Evolutionary conservation across 1,140 invertebrate species (phyloP).

Genomic region (Drosophila miranda): DNA sequence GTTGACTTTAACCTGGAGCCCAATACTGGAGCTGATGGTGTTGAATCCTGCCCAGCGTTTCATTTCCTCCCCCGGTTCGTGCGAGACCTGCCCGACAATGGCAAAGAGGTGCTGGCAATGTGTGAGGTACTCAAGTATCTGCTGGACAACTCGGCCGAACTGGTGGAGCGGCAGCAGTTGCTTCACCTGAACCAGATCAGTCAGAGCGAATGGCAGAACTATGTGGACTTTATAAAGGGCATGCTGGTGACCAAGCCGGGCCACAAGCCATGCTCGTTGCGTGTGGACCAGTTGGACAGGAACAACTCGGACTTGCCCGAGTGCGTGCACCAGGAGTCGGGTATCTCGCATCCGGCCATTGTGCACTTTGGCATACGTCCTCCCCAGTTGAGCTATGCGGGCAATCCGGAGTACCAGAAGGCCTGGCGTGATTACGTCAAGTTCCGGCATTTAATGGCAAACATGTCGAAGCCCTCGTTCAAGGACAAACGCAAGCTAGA

Average conservation of each 20-base stretch:
- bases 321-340: constrained; percentile 66
- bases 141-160: constrained; percentile 87
- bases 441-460: constrained; percentile 96
- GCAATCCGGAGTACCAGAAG: constrained; percentile 97
- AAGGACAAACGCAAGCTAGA: constrained; percentile 95
- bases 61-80: constrained; percentile 99
- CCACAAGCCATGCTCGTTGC: constrained; percentile 95
- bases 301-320: constrained; percentile 85
- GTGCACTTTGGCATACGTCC: constrained; percentile 98
- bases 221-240: constrained; percentile 92
- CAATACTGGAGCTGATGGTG: constrained; percentile 85
- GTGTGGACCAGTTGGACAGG: constrained; percentile 97
- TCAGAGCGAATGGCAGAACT: constrained; percentile 94
- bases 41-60: constrained; percentile 92
- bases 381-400: constrained; percentile 96
- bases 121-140: constrained; percentile 95
- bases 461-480: constrained; percentile 96
- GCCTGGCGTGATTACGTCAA: constrained; percentile 98
- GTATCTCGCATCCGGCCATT: constrained; percentile 89
- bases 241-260: constrained; percentile 89
- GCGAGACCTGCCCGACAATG: constrained; percentile 94
- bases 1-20: constrained; percentile 92
- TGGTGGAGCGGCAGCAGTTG: constrained; percentile 89
- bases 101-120: constrained; percentile 97
- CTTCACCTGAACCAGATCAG: constrained; percentile 88